Base-by-base conservation (phyloP, 2,113 vertebrate species). In the Solea senegalensis region DNA sequence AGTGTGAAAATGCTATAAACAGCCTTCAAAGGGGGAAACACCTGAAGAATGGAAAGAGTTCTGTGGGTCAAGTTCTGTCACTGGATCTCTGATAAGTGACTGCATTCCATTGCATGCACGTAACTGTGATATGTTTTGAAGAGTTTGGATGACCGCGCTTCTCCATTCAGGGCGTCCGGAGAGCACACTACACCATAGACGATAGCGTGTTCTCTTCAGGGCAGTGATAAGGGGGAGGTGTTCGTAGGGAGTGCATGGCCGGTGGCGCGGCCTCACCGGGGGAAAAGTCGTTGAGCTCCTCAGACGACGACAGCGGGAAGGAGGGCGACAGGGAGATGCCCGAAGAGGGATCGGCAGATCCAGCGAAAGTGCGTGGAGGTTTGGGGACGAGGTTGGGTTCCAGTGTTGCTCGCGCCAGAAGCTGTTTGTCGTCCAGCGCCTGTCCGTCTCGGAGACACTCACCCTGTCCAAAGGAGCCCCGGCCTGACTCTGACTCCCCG, bases 351-450 rank as follows among this genome's bases (percentile, higher is more conserved):
- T 99, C 98, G 0, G 97, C 92, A 0, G 98, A 98, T 79, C 96
- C 96, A 0, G 96, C 96, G 53, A 98, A 99, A 84, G 96, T 94
- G 87, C 97, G 92, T 0, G 97, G 97, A 68, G 97, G 97, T 81
- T 99, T 99, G 65, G 98, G 97, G 76, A 98, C 97, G 40, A 99
- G 81, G 81, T 99, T 98, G 40, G 97, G 97, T 92, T 99, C 98
- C 7, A 96, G 94, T 55, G 97, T 96, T 14, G 97, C 98, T 64
- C 98, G 94, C 69, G 96, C 93, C 77, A 99, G 93, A 83, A 99
- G 96, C 83, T 96, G 96, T 78, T 95, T 90, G 7, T 94, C 94
- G 67, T 94, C 94, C 69, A 93, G 88, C 34, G 81, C 93, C 83
- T 96, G 95, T 78, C 93, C 94, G 72, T 96, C 96, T 1, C 92